Evolutionary conservation across 2,888 invertebrate species (phyloP).

Genomic region (Mantis religiosa): DNA sequence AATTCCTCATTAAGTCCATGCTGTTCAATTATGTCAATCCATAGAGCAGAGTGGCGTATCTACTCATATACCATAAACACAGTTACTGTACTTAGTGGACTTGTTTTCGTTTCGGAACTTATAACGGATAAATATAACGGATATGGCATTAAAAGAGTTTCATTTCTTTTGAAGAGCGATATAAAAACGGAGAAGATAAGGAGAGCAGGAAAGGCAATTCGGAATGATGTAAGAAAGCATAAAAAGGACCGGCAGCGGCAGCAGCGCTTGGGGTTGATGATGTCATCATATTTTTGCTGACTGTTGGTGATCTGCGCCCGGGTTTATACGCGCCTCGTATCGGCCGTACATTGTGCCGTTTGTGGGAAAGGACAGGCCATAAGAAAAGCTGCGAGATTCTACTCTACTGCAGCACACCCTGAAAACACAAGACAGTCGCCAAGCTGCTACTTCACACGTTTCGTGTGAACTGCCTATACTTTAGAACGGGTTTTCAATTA

Average conservation of each 20-base stretch:
- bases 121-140: neutral
- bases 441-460: too few relatives aligned
- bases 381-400: neutral
- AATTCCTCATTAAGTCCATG: too few relatives aligned
- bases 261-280: conserved; percentile 14
- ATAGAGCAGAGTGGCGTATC: too few relatives aligned
- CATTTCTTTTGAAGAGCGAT: neutral
- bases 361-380: neutral
- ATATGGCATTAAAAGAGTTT: neutral
- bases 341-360: conserved; percentile 19
- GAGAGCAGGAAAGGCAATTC: neutral
- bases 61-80: too few relatives aligned
- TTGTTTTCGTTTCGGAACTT: neutral
- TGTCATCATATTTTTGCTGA: conserved; percentile 22
- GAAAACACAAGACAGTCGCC: neutral
- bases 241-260: neutral
- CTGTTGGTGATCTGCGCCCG: neutral
- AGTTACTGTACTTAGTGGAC: neutral
- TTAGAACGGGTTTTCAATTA: too few relatives aligned
- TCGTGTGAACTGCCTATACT: too few relatives aligned
- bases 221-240: conserved; percentile 9
- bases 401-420: neutral
- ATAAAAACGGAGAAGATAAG: neutral
- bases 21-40: too few relatives aligned
- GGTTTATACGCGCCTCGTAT: conserved; percentile 12